Conservation (phyloP, 1,140 invertebrate species). For the Paralvinella palmiformis region DNA sequence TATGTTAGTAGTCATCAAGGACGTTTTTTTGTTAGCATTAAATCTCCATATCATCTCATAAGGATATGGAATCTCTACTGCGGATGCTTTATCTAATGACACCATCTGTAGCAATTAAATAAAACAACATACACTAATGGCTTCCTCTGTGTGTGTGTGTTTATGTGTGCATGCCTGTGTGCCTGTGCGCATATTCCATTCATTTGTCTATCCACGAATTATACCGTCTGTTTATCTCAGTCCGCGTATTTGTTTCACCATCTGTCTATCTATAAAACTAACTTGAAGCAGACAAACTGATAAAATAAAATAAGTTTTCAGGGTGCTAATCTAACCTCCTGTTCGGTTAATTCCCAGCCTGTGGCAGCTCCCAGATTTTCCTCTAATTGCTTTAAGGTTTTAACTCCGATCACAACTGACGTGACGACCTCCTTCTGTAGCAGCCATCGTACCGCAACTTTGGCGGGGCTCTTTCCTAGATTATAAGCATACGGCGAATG, state of each 20-base stretch:
- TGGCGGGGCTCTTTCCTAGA: slow-evolving; percentile 15
- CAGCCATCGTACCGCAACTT: slow-evolving; percentile 41
- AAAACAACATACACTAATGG: background rate
- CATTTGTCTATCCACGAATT: background rate
- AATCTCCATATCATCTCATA: background rate
- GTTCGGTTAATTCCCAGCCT: slow-evolving; percentile 33
- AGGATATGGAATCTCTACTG: background rate
- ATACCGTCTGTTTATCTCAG: background rate
- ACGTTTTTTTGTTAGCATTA: too few relatives aligned
- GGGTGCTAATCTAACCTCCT: slow-evolving; percentile 26
- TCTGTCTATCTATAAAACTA: background rate
- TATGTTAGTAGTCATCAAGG: too few relatives aligned
- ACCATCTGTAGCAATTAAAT: background rate
- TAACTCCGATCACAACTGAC: slow-evolving; percentile 41
- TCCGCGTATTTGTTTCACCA: too few relatives aligned
- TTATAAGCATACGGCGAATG: too few relatives aligned
- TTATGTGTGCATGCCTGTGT: background rate
- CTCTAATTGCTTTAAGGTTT: slow-evolving; percentile 37
- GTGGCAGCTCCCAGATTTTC: slow-evolving; percentile 36
- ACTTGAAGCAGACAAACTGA: background rate
- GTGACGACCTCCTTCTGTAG: slow-evolving; percentile 36
- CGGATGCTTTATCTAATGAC: background rate
- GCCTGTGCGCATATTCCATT: background rate
- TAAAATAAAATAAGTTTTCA: background rate
- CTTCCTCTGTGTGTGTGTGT: background rate